These are phyloP conservation scores for Drosophila tani DNA, from an alignment of 1,140 invertebrate genomes.

Conservation along the genomic window DNA sequence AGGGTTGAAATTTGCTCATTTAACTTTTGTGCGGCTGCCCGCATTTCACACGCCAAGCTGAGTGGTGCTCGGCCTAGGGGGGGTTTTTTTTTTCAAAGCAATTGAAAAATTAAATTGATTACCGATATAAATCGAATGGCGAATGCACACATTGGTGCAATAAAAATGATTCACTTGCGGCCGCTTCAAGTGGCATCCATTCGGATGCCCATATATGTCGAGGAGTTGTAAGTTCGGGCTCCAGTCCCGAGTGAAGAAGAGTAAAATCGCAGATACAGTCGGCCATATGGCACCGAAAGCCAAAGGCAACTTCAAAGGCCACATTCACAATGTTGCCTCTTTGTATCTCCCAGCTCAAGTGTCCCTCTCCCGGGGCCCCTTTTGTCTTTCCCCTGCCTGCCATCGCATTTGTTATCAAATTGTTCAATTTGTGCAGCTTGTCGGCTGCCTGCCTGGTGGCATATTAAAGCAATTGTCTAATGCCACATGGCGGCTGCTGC, in stretches of 20 bases:
- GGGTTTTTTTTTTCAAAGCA: constrained; percentile 34
- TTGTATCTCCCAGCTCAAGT: constrained; percentile 62
- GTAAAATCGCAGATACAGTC: constrained; percentile 26
- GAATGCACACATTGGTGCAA: constrained; percentile 64
- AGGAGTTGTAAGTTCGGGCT: constrained; percentile 46
- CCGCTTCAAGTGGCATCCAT: constrained; percentile 41
- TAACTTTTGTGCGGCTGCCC: constrained; percentile 29
- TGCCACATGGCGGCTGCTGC: constrained; percentile 74
- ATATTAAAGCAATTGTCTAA: constrained; percentile 82
- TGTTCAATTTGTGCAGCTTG: constrained; percentile 78
- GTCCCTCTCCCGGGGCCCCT: constrained; percentile 6
- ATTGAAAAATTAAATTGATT: constrained; percentile 81
- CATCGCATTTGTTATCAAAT: constrained; percentile 70
- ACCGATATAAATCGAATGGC: constrained; percentile 67
- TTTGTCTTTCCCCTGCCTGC: constrained; percentile 3
- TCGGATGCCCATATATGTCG: constrained; percentile 65
- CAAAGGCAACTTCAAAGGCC: constrained; percentile 66
- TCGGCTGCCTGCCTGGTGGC: constrained; percentile 61
- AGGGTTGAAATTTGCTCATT: constrained; percentile 22
- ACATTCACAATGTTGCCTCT: constrained; percentile 65
- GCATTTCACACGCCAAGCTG: constrained; percentile 64
- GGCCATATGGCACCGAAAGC: constrained; percentile 69
- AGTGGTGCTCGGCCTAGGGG: constrained; percentile 1
- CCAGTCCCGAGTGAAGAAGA: constrained; percentile 10
- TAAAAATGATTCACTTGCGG: constrained; percentile 74